Conservation (phyloP, 2,888 invertebrate genomes). For the Carpatolechia fugitivella region DNA sequence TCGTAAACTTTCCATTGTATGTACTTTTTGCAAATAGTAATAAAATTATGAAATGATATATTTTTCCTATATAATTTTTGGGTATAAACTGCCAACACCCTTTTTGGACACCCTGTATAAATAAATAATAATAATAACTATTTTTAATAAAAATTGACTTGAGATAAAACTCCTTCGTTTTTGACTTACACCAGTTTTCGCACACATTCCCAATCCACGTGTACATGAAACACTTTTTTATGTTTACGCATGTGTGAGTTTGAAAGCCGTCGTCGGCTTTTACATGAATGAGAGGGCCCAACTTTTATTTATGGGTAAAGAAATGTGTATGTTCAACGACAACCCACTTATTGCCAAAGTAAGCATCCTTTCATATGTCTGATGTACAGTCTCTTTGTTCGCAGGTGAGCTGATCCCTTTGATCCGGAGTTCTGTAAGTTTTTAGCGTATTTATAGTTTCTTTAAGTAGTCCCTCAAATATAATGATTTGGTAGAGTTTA, state of each 20-base stretch:
- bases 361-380: constrained; percentile 24
- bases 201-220: background rate
- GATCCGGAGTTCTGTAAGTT: constrained; percentile 28
- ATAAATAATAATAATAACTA: too few species aligned
- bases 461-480: background rate
- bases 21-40: too few species aligned
- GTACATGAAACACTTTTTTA: background rate
- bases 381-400: constrained; percentile 38
- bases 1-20: too few species aligned
- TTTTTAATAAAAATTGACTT: too few species aligned
- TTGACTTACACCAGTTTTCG: constrained; percentile 27
- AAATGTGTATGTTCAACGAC: constrained; percentile 37
- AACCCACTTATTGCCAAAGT: constrained; percentile 24
- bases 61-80: too few species aligned
- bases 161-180: constrained; percentile 13
- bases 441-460: constrained; percentile 13
- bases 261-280: constrained; percentile 47
- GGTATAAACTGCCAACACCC: too few species aligned
- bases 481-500: background rate
- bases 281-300: constrained; percentile 47
- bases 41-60: too few species aligned
- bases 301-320: constrained; percentile 42
- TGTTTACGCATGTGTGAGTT: constrained; percentile 29
- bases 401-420: constrained; percentile 29
- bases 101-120: too few species aligned